phyloP scores from a whole-genome alignment of 2,113 vertebrate genomes.

The Perccottus glenii region DNA sequence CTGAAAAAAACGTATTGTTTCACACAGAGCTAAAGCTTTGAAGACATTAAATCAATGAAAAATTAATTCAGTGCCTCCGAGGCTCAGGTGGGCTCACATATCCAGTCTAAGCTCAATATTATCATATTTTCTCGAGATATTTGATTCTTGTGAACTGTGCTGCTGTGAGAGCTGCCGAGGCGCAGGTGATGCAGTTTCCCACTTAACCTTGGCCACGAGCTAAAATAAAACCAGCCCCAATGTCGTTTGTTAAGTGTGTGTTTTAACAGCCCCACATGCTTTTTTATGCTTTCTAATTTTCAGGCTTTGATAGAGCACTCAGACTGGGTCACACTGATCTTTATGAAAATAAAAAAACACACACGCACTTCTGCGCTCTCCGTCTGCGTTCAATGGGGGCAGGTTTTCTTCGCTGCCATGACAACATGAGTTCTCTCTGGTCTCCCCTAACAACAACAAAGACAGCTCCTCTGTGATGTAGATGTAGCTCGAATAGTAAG shows the following conservation, averaged over 20 bases:
- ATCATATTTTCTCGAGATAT: not conserved
- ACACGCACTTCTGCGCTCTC: constrained; percentile 8
- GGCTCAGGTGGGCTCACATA: not conserved
- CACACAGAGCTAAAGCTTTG: not conserved
- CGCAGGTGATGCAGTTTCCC: constrained; percentile 9
- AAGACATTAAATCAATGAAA: not conserved
- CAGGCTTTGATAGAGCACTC: constrained; percentile 21
- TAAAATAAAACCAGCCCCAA: not conserved
- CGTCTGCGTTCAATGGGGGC: constrained; percentile 56
- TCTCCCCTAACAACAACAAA: constrained; percentile 52
- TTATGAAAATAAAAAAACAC: not conserved
- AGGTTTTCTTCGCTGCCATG: constrained; percentile 71
- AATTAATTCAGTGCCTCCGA: not conserved
- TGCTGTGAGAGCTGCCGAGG: not conserved
- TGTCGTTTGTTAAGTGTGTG: not conserved
- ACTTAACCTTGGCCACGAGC: constrained; percentile 22
- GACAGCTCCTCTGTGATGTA: constrained; percentile 19
- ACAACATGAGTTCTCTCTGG: constrained; percentile 60
- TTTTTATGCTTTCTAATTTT: constrained; percentile 28
- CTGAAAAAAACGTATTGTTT: not conserved
- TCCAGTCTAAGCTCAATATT: not conserved
- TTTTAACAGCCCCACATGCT: constrained; percentile 20
- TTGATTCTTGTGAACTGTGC: not conserved
- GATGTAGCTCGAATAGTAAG: constrained; percentile 24
- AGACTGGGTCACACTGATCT: constrained; percentile 9